Base-by-base conservation (phyloP, 2,888 invertebrate genomes). In the Diarsia dahlii region DNA sequence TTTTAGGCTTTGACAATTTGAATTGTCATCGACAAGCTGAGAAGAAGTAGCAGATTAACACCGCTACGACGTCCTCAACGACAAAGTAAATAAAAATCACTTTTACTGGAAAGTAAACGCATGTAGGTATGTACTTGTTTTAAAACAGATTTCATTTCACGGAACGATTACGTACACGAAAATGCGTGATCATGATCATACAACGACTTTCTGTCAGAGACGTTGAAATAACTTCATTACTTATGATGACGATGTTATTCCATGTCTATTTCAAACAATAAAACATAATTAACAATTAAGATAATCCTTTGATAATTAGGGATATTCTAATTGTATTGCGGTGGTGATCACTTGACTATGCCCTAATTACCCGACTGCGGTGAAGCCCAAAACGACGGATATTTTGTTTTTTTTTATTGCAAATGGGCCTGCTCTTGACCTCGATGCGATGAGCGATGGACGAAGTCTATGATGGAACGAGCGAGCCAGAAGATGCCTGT, bases 101-200 rank as follows among this genome's bases (percentile, higher is more conserved):
- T 73, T 60, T 62, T 60, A 72, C 64, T 74, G 52, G 81, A 73
- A 78, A 80, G 73, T 73, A 54, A 13, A 48, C 39, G 28, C 39
- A 56, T 13, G 56, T 56, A 18, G 9, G 58, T 54, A 39, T 28
- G 46, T 28, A 60, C 28, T 28, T 34, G 20, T 28, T 65, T 62
- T 56, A 50, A 54, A 78, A 48, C 52, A 73, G 54, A 75, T 78
- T 75, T 46, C 23, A 81, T 78, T 81, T 75, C 76, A 81, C 81
- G 50, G 56, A 56, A 67, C 68, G 46, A 76, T 81, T 82, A 81
- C 15, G 34, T 18, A 68, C 68, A 79, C 82, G 79, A 79, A 64
- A 79, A 81, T 50, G 64, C 76, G 79, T 79, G 79, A 64, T 68
- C 67, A 58, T 79, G 79, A 64, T 68, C 67, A 52, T 48, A 56